Percentiles rank a stretch among this genome's conserved stretches.
These are phyloP conservation scores for Aphis gossypii DNA, from an alignment of 1,140 invertebrate genomes.

Conservation along the genomic window DNA sequence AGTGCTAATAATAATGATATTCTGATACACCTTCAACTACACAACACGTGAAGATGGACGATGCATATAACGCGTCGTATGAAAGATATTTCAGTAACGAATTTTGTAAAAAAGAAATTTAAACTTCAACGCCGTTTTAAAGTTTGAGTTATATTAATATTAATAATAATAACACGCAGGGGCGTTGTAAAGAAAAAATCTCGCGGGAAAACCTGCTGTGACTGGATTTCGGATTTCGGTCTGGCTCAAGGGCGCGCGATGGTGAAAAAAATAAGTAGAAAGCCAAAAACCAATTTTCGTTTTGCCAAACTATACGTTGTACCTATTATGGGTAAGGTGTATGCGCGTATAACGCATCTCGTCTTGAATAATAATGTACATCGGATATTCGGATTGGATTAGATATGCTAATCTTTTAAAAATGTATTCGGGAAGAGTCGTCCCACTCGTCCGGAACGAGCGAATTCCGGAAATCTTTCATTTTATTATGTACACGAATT, in stretches of 20 bases:
- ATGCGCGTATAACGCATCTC: background rate
- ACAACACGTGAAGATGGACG: background rate
- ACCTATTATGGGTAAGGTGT: background rate
- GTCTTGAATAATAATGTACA: constrained; percentile 11
- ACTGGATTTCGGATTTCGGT: background rate
- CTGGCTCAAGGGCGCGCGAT: background rate
- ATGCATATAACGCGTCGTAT: background rate
- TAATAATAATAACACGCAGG: background rate
- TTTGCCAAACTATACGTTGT: background rate
- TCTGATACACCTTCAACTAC: background rate
- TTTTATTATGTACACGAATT: background rate
- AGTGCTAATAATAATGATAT: background rate
- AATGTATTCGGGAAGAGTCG: background rate
- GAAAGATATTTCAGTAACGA: background rate
- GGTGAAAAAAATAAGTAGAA: background rate
- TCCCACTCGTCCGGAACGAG: background rate
- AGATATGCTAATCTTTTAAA: constrained; percentile 24
- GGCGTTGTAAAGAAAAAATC: background rate
- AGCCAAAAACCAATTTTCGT: background rate
- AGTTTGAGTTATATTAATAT: background rate
- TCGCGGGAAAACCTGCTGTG: background rate
- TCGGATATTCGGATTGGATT: background rate
- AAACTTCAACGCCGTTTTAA: background rate
- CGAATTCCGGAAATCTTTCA: background rate
- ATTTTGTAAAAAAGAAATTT: background rate